These are phyloP conservation scores for Diploptera punctata DNA, from an alignment of 2,888 invertebrate species.

Conservation along the genomic window DNA sequence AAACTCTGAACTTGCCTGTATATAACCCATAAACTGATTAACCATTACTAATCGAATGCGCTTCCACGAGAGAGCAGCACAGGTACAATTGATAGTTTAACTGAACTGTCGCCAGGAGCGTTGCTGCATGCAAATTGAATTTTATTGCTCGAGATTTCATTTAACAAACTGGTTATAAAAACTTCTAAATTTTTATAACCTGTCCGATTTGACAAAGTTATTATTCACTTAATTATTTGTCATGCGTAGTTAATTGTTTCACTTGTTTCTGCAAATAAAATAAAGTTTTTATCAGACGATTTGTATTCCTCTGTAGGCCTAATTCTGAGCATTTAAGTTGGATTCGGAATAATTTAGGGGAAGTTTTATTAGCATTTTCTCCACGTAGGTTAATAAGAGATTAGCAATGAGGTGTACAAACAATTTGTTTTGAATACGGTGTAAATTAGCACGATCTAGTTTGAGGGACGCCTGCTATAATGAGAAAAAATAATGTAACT, in stretches of 20 bases:
- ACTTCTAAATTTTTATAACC: background rate
- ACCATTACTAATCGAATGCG: constrained; percentile 11
- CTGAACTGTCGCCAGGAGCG: background rate
- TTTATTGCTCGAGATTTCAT: constrained; percentile 3
- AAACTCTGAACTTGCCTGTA: background rate
- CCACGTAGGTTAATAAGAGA: no score
- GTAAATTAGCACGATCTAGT: no score
- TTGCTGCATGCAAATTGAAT: constrained; percentile 17
- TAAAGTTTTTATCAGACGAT: constrained; percentile 1
- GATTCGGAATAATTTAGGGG: no score
- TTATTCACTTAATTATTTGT: background rate
- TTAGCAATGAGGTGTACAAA: no score
- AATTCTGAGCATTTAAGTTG: no score
- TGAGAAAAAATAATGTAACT: no score
- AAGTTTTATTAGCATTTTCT: no score
- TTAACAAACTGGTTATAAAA: background rate
- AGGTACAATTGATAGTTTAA: background rate
- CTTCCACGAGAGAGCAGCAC: background rate
- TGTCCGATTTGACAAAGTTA: background rate
- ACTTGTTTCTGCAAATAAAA: background rate
- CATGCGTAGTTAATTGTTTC: background rate
- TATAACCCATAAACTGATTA: constrained; percentile 8
- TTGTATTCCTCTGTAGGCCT: no score
- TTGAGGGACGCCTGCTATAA: no score
- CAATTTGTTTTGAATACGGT: no score